Percentiles rank a stretch among this genome's conserved stretches.
Conservation (phyloP, 2,888 invertebrate species). For the Lycia hirtaria region DNA sequence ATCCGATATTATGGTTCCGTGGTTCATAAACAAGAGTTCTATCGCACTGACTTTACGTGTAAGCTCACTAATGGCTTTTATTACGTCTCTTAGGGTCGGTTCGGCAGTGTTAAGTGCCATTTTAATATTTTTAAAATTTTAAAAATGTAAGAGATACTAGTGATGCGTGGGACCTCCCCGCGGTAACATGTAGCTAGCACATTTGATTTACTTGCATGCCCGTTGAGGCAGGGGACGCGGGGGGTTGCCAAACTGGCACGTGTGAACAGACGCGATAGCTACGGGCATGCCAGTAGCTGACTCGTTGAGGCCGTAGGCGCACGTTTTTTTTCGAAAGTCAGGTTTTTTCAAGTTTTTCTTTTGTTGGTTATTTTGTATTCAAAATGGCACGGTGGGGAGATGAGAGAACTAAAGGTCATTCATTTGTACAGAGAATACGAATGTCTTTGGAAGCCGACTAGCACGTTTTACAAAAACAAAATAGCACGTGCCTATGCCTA, state of each 20-base stretch:
- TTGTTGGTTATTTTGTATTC: constrained; percentile 29
- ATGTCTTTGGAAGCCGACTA: constrained; percentile 33
- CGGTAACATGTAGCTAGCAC: constrained; percentile 13
- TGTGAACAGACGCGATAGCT: constrained; percentile 34
- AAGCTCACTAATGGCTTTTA: too few species aligned
- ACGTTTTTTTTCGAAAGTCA: constrained; percentile 29
- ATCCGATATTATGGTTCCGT: too few species aligned
- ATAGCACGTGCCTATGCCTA: constrained; percentile 33
- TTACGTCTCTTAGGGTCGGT: too few species aligned
- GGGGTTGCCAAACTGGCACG: constrained; percentile 31
- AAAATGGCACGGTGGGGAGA: constrained; percentile 26
- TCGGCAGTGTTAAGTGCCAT: too few species aligned
- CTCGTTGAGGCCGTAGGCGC: constrained; percentile 26
- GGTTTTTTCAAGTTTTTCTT: constrained; percentile 20
- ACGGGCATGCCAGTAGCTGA: constrained; percentile 30
- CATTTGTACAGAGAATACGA: constrained; percentile 34
- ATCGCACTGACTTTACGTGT: too few species aligned
- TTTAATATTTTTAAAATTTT: too few species aligned
- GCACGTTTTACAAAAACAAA: constrained; percentile 35
- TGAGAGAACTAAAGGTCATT: constrained; percentile 35
- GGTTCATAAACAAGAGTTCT: too few species aligned
- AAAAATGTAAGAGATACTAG: too few species aligned
- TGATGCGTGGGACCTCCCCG: too few species aligned
- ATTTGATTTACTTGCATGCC: constrained; percentile 38
- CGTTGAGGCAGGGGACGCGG: constrained; percentile 30